Evolutionary conservation across 2,113 vertebrate genomes (phyloP), one percentile per base, ranked within the genome.

Genomic region (Theristicus caerulescens): DNA sequence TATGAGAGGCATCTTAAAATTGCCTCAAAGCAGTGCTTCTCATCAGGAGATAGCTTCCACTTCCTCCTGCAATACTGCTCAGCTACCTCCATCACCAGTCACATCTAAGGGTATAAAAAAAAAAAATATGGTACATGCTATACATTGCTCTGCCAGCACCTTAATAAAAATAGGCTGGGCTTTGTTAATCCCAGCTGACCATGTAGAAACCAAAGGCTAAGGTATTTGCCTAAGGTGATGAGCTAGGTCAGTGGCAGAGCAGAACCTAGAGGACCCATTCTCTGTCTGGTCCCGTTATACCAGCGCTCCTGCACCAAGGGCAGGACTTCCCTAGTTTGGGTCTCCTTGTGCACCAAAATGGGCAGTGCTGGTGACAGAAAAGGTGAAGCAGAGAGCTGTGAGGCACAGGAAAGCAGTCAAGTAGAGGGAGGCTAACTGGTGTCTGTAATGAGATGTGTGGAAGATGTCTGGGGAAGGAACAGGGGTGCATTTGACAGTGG

Each of bases 401-500:
- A 82, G 17, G 42, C 26, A 7, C 42, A 58, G 71, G 36, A 31
- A 66, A 62, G 44, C 27, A 20, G 31, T 49, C 24, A 59, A 34
- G 19, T 27, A 80, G 25, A 49, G 16, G 9, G 20, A 40, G 8
- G 18, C 5, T 69, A 22, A 13, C 31, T 82, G 14, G 5, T 70
- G 29, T 81, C n/a, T 38, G 13, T 65, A 74, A 76, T 2, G 7
- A 84, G 38, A 49, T 11, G 27, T 32, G 24, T 57, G 27, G 52
- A 54, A 86, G 59, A 24, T 27, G 3, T 27, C 47, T 76, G 7
- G 46, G 31, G 26, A 88, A 90, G 55, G 32, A 88, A 64, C 21
- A 36, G 26, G 22, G 36, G 1, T 4, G 7, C 13, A 20, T 94
- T 74, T 90, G 71, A 32, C 7, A 78, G 9, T 0, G 0, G 6